A percentile compares a stretch with the other conserved stretches of the same genome.
Evolutionary conservation across 2,113 vertebrate species (phyloP).

Genomic region (Ceuthmochares aereus): DNA sequence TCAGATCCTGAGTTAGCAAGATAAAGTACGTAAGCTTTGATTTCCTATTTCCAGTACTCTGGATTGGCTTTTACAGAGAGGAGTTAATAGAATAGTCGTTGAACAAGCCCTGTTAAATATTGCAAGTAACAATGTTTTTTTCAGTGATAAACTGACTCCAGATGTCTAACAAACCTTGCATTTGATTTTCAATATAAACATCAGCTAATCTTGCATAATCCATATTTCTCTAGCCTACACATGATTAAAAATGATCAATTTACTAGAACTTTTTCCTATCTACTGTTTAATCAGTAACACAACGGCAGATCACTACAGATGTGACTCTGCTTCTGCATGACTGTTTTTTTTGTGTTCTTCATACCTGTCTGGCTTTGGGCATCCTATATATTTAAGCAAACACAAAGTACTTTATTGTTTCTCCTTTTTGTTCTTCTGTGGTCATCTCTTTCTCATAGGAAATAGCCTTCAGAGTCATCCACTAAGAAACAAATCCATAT

Average conservation of each 20-base stretch:
- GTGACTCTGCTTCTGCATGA: neutral
- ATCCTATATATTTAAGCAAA: neutral
- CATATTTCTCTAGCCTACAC: conserved; percentile 44
- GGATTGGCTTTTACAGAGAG: neutral
- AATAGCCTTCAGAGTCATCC: neutral
- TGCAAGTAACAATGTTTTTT: neutral
- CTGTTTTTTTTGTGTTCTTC: neutral
- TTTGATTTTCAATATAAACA: conserved; percentile 59
- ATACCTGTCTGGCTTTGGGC: neutral
- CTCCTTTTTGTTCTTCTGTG: neutral
- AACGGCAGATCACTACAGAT: neutral
- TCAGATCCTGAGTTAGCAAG: neutral
- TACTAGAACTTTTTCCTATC: conserved; percentile 3
- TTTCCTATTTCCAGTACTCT: neutral
- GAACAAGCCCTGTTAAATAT: neutral
- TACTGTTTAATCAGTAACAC: conserved; percentile 28
- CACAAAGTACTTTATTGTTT: neutral
- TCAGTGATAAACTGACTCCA: neutral
- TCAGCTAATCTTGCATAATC: conserved; percentile 83
- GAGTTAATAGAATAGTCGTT: neutral
- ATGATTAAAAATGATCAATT: conserved; percentile 48
- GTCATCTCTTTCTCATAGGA: neutral
- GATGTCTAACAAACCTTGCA: conserved; percentile 3
- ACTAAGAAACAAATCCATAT: neutral
- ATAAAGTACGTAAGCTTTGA: neutral